A percentile compares a stretch with the other conserved stretches of the same genome.
Evolutionary conservation across 2,888 invertebrate genomes (phyloP).

Genomic region (Harpalus rufipes): DNA sequence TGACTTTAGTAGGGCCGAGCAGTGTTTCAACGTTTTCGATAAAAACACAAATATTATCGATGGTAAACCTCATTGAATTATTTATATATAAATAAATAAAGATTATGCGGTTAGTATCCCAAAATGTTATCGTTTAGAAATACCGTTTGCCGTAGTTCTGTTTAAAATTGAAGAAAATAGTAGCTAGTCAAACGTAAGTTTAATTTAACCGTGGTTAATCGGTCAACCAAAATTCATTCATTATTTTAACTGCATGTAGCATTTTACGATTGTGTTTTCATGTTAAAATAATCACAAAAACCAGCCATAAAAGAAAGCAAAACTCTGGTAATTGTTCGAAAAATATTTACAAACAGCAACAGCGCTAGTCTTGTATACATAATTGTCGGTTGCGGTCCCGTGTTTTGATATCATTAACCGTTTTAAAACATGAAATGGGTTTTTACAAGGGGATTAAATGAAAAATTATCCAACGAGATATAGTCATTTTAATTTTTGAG

Average conservation of each 20-base stretch:
- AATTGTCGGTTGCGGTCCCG: slow-evolving; percentile 29
- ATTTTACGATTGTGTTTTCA: background rate
- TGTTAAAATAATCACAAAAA: slow-evolving; percentile 31
- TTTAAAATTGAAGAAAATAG: no score
- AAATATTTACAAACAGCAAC: slow-evolving; percentile 49
- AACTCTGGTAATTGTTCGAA: slow-evolving; percentile 25
- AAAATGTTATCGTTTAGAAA: no score
- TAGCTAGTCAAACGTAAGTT: no score
- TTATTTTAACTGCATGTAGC: background rate
- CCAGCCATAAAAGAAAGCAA: slow-evolving; percentile 27
- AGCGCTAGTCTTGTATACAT: slow-evolving; percentile 8
- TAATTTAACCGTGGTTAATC: no score
- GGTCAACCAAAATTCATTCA: background rate
- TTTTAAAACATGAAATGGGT: slow-evolving; percentile 51
- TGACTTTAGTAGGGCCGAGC: no score
- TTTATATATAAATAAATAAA: no score
- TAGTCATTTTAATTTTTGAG: slow-evolving; percentile 49
- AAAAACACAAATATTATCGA: no score
- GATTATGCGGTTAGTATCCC: no score
- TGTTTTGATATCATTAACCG: slow-evolving; percentile 48
- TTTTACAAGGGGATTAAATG: slow-evolving; percentile 51
- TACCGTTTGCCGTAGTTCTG: no score
- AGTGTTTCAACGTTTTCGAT: no score
- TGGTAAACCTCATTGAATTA: no score
- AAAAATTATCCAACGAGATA: slow-evolving; percentile 38